Evolutionary conservation across 2,113 vertebrate species (phyloP).

Genomic region (Upupa epops): DNA sequence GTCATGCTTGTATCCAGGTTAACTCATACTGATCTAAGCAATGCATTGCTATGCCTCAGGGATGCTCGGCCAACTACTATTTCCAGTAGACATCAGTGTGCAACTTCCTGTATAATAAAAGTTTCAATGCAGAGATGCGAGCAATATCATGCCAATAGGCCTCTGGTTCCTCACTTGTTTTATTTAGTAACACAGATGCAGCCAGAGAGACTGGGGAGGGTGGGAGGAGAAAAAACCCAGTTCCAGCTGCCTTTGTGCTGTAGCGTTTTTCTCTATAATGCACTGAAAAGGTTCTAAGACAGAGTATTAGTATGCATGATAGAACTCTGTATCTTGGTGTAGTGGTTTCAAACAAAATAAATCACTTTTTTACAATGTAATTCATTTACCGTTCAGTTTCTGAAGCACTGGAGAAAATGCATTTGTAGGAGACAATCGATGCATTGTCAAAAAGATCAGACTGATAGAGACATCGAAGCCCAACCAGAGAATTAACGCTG

Average conservation of each 20-base stretch:
- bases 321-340: background rate
- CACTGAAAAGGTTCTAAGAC: background rate
- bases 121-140: background rate
- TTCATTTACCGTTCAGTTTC: background rate
- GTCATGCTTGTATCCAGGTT: background rate
- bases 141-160: background rate
- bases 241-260: background rate
- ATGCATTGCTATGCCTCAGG: background rate
- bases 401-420: background rate
- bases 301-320: background rate
- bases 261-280: background rate
- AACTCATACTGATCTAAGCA: background rate
- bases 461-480: background rate
- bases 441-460: background rate
- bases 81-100: background rate
- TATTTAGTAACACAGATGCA: background rate
- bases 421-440: background rate
- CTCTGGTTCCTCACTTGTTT: background rate
- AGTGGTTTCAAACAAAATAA: background rate
- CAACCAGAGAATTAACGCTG: background rate
- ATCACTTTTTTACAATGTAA: background rate
- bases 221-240: background rate
- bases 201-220: background rate
- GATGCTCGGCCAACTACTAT: background rate
- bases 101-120: background rate